Evolutionary conservation across 1,140 invertebrate genomes (phyloP).

Genomic region (Sitophilus oryzae): DNA sequence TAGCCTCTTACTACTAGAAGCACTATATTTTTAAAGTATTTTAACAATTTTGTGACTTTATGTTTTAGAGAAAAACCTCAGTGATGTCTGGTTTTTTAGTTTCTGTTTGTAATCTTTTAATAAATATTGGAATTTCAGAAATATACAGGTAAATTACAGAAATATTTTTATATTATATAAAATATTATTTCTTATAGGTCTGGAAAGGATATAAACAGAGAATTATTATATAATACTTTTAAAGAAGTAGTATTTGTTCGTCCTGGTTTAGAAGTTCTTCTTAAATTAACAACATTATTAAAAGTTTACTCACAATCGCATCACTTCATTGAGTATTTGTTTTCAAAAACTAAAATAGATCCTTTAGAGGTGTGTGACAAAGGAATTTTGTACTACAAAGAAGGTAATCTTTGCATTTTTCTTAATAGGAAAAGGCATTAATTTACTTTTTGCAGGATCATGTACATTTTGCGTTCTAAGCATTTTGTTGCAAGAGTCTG

Average conservation of each 20-base stretch:
- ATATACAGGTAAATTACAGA: no score
- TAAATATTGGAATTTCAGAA: slow-evolving; percentile 12
- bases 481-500: slow-evolving; percentile 26
- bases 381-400: slow-evolving; percentile 22
- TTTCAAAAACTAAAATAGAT: slow-evolving; percentile 16
- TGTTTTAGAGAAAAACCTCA: slow-evolving; percentile 26
- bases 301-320: slow-evolving; percentile 17
- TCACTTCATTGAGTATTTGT: slow-evolving; percentile 18
- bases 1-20: no score
- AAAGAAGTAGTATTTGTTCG: slow-evolving; percentile 23
- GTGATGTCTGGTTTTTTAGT: slow-evolving; percentile 19
- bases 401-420: slow-evolving; percentile 16
- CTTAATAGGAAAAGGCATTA: background rate
- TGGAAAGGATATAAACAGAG: background rate
- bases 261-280: slow-evolving; percentile 10
- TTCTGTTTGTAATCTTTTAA: slow-evolving; percentile 21
- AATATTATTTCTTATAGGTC: slow-evolving; percentile 13
- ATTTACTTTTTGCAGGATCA: slow-evolving; percentile 23
- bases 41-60: background rate
- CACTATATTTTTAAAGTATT: background rate
- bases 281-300: slow-evolving; percentile 20
- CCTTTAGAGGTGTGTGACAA: slow-evolving; percentile 12
- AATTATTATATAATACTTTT: slow-evolving; percentile 13
- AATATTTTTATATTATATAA: no score
- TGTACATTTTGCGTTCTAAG: slow-evolving; percentile 28